Conservation (phyloP, 64 coral and sea anemone species). For the Astreopora myriophthalma region DNA sequence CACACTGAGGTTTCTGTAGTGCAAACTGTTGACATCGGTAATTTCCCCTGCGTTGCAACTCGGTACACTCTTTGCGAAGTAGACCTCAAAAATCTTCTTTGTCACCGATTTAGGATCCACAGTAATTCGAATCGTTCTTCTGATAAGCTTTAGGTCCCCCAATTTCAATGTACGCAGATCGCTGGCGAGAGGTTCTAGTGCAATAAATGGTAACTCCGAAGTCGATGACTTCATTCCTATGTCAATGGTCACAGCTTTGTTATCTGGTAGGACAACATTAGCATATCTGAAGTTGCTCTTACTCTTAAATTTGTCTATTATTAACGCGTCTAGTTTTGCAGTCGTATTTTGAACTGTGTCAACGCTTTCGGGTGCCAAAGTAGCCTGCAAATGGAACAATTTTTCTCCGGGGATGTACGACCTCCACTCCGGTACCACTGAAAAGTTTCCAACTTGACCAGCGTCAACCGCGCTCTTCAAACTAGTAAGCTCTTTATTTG, state of each 20-base stretch:
- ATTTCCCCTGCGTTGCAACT: not conserved
- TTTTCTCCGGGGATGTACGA: constrained; percentile 29
- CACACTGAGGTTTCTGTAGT: not conserved
- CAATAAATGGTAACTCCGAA: not conserved
- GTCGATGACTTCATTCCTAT: constrained; percentile 8
- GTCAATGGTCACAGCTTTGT: not conserved
- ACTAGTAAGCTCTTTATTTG: not conserved
- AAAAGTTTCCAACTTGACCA: not conserved
- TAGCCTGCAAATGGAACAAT: not conserved
- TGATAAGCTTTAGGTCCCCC: not conserved
- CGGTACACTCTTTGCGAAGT: not conserved
- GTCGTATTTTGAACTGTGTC: not conserved
- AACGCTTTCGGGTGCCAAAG: not conserved
- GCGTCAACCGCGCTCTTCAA: not conserved
- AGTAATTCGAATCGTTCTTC: not conserved
- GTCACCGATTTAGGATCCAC: constrained; percentile 6
- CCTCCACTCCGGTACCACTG: constrained; percentile 8
- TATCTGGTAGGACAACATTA: not conserved
- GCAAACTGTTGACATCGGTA: not conserved
- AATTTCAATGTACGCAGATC: not conserved
- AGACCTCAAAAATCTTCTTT: constrained; percentile 12
- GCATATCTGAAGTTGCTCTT: not conserved
- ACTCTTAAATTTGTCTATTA: not conserved
- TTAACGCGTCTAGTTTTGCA: not conserved
- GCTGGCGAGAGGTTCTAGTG: not conserved